phyloP scores from a whole-genome alignment of 1,140 invertebrate genomes.

The Drosophila nebulosa region DNA sequence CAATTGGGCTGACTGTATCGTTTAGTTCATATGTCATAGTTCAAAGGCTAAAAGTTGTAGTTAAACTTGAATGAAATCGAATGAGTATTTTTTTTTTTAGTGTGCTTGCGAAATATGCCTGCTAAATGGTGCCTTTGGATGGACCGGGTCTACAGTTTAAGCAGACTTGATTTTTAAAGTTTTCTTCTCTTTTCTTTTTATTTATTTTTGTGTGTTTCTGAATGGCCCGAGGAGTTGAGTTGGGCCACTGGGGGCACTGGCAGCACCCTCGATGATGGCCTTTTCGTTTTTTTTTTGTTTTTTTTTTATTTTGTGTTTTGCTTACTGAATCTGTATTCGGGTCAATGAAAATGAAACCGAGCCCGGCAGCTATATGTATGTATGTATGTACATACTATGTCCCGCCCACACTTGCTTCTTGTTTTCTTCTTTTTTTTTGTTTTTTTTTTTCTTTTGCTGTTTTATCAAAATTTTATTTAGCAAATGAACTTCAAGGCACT shows the following conservation, averaged over 20 bases:
- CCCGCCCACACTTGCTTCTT: neutral
- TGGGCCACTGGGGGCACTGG: neutral
- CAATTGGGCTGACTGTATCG: neutral
- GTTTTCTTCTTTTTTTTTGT: neutral
- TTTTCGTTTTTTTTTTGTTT: neutral
- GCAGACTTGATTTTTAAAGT: slow-evolving; percentile 11
- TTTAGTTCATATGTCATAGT: neutral
- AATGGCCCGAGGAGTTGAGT: neutral
- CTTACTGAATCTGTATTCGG: slow-evolving; percentile 2
- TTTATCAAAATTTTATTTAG: slow-evolving; percentile 55
- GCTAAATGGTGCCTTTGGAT: neutral
- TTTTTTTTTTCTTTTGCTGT: neutral
- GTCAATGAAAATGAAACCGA: slow-evolving; percentile 1
- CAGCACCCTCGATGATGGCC: neutral
- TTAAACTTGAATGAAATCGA: neutral
- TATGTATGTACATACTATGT: neutral
- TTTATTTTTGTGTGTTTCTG: neutral
- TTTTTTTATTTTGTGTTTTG: neutral
- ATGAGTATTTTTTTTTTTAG: slow-evolving; percentile 7
- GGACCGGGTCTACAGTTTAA: neutral
- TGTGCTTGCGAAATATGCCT: neutral
- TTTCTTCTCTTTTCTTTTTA: neutral
- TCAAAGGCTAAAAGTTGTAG: no score
- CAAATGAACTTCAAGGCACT: slow-evolving; percentile 48
- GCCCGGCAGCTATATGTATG: neutral